These are phyloP conservation scores for Zonitis immaculata DNA, from an alignment of 2,888 invertebrate species.

Conservation along the genomic window DNA sequence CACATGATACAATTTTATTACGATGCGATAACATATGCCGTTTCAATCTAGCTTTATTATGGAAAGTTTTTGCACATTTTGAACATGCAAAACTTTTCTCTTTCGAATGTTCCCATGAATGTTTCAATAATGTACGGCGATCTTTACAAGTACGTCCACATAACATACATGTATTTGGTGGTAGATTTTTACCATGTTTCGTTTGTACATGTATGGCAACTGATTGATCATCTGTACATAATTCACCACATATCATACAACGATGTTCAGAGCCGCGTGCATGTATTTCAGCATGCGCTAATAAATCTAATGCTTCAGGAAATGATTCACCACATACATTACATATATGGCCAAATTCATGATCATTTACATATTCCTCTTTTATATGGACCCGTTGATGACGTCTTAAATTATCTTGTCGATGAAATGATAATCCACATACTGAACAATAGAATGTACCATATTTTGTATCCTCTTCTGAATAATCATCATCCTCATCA, in stretches of 20 bases:
- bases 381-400: slow-evolving; percentile 54
- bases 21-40: slow-evolving; percentile 68
- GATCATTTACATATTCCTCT: slow-evolving; percentile 48
- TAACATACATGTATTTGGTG: slow-evolving; percentile 61
- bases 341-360: slow-evolving; percentile 61
- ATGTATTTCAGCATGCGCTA: slow-evolving; percentile 76
- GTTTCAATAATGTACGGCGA: slow-evolving; percentile 61
- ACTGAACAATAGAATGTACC: slow-evolving; percentile 62
- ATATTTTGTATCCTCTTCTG: slow-evolving; percentile 57
- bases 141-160: slow-evolving; percentile 68
- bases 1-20: slow-evolving; percentile 65
- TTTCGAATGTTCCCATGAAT: slow-evolving; percentile 64
- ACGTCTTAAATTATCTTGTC: slow-evolving; percentile 67
- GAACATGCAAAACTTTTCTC: slow-evolving; percentile 59
- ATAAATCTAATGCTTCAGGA: slow-evolving; percentile 67
- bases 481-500: slow-evolving; percentile 52
- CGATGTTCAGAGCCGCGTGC: slow-evolving; percentile 57
- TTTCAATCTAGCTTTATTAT: slow-evolving; percentile 61
- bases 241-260: slow-evolving; percentile 63
- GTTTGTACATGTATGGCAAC: slow-evolving; percentile 61
- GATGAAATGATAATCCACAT: slow-evolving; percentile 75
- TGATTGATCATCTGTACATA: slow-evolving; percentile 58
- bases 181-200: slow-evolving; percentile 57
- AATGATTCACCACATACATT: slow-evolving; percentile 77
- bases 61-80: slow-evolving; percentile 66